Evolutionary conservation across 2,888 invertebrate species (phyloP), one percentile per base, ranked within the genome.

Genomic region (Eumacrocentrus americanus): DNA sequence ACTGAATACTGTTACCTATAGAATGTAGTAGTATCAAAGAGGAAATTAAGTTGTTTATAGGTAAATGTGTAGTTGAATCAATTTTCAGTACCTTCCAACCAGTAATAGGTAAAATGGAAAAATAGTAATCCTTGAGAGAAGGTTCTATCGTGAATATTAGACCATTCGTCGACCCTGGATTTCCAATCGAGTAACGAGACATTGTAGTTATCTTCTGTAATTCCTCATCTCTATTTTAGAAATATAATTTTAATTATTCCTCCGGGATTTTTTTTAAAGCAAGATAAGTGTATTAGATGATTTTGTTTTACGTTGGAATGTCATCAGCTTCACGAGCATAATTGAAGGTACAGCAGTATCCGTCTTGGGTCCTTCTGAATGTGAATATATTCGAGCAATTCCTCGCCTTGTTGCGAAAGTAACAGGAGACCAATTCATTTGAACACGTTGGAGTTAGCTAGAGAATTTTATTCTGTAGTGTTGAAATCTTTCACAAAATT

Each of bases 321-420:
- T 74, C 69, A 4, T 75, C 75, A n/a, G 53, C 46, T 46, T 67
- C 59, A 2, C 67, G 65, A 0, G 66, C 61, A 51, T 84, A 84
- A 71, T 86, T 86, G 66, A 86, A 86, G 0, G 81, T 78, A 64
- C 87, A 87, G 72, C 87, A 88, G 67, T 82, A 85, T 0, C 88
- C 88, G 11, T 82, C 81, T 5, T 80, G 77, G 0, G 87, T 87
- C 20, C 82, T 79, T 0, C 84, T 80, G 0, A 80, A 72, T 0
- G 61, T 23, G 69, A 88, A 86, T 5, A 86, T 68, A 0, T 79
- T 70, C 0, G 71, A 61, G 34, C 78, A 79, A 47, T 73, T 69
- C 25, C 23, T 52, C 1, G 7, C 3, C 6, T 68, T 22, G 0
- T 83, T 82, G 1, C 70, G 79, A 83, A 86, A 87, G 0, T 65